Conservation (phyloP, 2,888 invertebrate genomes). For the Allophyes oxyacanthae region DNA sequence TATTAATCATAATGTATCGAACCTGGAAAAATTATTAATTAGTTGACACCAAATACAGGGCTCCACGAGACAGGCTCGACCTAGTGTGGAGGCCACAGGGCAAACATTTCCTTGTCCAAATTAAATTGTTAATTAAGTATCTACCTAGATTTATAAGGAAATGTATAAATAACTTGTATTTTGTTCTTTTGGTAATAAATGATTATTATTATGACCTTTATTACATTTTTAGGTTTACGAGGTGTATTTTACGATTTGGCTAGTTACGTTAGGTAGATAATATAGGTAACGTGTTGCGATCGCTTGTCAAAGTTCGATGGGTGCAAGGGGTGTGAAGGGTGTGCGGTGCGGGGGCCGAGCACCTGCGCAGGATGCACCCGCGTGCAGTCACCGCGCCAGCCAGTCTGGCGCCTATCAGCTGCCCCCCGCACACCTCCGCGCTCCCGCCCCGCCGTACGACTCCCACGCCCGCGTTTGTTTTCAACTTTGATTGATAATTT, state of each 20-base stretch:
- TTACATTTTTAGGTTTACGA: conserved; percentile 1
- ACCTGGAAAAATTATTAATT: too few species aligned
- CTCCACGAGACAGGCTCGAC: too few species aligned
- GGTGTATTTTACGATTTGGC: conserved; percentile 10
- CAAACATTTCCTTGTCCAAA: too few species aligned
- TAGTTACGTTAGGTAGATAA: conserved; percentile 44
- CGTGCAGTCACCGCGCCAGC: conserved; percentile 82
- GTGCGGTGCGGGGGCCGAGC: conserved; percentile 55
- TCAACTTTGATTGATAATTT: conserved; percentile 89
- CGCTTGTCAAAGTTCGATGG: conserved; percentile 60
- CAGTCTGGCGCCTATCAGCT: conserved; percentile 81
- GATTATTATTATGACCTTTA: too few species aligned
- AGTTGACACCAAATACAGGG: too few species aligned
- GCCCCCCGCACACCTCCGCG: conserved; percentile 46
- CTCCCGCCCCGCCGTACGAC: conserved; percentile 52
- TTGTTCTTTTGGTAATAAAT: too few species aligned
- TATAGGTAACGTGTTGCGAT: conserved; percentile 54
- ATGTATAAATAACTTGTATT: too few species aligned
- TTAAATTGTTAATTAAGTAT: too few species aligned
- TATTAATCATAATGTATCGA: too few species aligned
- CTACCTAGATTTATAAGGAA: too few species aligned
- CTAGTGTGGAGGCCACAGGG: too few species aligned
- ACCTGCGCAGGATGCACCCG: conserved; percentile 81
- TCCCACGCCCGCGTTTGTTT: conserved; percentile 83
- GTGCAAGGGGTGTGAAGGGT: conserved; percentile 48